These are phyloP conservation scores for Dryadula phaetusa DNA, from an alignment of 2,888 invertebrate species.

Conservation along the genomic window DNA sequence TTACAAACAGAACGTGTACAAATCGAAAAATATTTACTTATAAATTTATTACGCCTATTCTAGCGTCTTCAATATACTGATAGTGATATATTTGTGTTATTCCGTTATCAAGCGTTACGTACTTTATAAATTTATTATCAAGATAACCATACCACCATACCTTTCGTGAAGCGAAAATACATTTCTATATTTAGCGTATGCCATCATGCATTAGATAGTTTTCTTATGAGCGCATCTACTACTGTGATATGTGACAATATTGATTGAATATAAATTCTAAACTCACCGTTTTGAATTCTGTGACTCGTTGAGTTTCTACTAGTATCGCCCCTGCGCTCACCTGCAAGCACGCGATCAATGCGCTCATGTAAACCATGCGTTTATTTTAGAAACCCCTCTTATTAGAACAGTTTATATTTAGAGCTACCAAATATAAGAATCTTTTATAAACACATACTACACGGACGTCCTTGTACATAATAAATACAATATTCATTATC, in stretches of 20 bases:
- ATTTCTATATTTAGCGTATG: slow-evolving; percentile 71
- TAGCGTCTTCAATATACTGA: not conserved
- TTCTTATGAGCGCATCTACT: slow-evolving; percentile 54
- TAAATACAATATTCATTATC: not conserved
- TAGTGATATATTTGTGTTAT: not conserved
- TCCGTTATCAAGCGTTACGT: slow-evolving; percentile 15
- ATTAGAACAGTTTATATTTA: slow-evolving; percentile 42
- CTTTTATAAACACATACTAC: slow-evolving; percentile 10
- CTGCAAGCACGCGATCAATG: slow-evolving; percentile 80
- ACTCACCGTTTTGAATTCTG: slow-evolving; percentile 80
- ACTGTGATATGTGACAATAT: slow-evolving; percentile 32
- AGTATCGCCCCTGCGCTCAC: slow-evolving; percentile 81
- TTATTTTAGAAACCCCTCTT: slow-evolving; percentile 53
- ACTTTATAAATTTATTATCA: slow-evolving; percentile 51
- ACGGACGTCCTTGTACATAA: slow-evolving; percentile 13
- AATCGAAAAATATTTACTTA: slow-evolving; percentile 1
- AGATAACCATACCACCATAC: slow-evolving; percentile 68
- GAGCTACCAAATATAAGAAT: slow-evolving; percentile 30
- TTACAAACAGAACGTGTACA: slow-evolving; percentile 1
- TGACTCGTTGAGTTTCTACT: slow-evolving; percentile 77
- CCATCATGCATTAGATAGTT: slow-evolving; percentile 68
- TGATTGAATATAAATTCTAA: slow-evolving; percentile 35
- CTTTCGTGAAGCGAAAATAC: slow-evolving; percentile 59
- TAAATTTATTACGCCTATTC: not conserved
- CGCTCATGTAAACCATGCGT: slow-evolving; percentile 71